Base-by-base conservation (phyloP, 2,113 vertebrate genomes). In the human (Homo sapiens) region DNA sequence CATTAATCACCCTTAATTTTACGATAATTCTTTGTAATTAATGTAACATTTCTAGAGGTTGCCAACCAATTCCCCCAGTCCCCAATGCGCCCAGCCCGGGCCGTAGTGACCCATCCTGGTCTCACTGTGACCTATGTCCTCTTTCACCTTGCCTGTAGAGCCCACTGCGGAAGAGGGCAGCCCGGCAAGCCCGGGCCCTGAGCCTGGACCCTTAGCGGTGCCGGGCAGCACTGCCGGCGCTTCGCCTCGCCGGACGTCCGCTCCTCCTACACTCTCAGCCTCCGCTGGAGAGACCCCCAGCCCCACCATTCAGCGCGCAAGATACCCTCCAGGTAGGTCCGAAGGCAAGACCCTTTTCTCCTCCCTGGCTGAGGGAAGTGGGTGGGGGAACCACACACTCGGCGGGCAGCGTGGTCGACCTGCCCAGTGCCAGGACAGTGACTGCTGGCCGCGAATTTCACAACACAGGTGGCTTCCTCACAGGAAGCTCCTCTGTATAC, bases 261-360 rank as follows among this genome's bases (percentile, higher is more conserved):
- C 98, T 85, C 97, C 98, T 98, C 98, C 98, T 98, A 97, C 98
- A 96, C 97, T 98, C 98, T 98, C 98, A 90, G 97, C 98, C 94
- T 98, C 98, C n/a, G 89, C 98, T 97, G 98, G 98, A 98, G 99
- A 99, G 99, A 99, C 98, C 98, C 99, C 99, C 98, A 98, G 98
- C 98, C 98, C 98, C 99, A 99, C 99, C 99, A 99, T 99, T 99
- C 99, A 99, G 99, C 99, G 99, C 99, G 99, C 99, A 98, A 99
- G 99, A 99, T 99, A 99, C 97, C 99, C 98, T 99, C 99, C 99
- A 99, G 99, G 99, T 99, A 99, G 93, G 98, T 95, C 23, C 50
- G 68, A 79, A 89, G 35, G 66, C 68, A 13, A 6, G 11, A 85
- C 27, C 55, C 55, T 38, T 78, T 45, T 38, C 48, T 52, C 55